phyloP scores from a whole-genome alignment of 2,888 invertebrate species.

The Graphium colonna region DNA sequence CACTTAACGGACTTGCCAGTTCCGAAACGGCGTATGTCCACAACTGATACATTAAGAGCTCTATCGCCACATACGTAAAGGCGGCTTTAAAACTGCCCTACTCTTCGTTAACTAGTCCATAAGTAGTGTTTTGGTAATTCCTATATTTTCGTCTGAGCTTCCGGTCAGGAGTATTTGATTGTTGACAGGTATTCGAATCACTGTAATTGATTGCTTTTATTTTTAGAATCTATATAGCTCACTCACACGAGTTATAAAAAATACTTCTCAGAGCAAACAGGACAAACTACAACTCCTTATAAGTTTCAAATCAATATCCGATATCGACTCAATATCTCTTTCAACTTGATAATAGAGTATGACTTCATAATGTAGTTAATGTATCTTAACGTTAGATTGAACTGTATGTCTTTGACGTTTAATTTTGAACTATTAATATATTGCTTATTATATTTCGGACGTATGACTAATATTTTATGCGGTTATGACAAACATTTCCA shows the following conservation, averaged over 20 bases:
- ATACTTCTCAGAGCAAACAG: background rate
- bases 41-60: slow-evolving; percentile 55
- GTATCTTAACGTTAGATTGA: background rate
- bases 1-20: slow-evolving; percentile 65
- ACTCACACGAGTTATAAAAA: slow-evolving; percentile 19
- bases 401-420: background rate
- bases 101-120: slow-evolving; percentile 20
- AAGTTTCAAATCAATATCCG: background rate
- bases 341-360: background rate
- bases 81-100: slow-evolving; percentile 22
- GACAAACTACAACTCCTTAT: background rate
- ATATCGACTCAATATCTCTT: background rate
- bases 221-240: slow-evolving; percentile 19
- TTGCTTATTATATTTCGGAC: background rate
- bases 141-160: slow-evolving; percentile 21
- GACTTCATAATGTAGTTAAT: background rate
- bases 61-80: slow-evolving; percentile 32
- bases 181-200: slow-evolving; percentile 23
- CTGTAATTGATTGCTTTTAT: slow-evolving; percentile 30
- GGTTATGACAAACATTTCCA: too few relatives aligned
- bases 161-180: slow-evolving; percentile 19
- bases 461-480: too few relatives aligned
- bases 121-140: slow-evolving; percentile 24
- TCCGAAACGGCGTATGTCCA: slow-evolving; percentile 59
- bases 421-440: background rate